These are phyloP conservation scores for Stratiomys singularior DNA, from an alignment of 2,888 invertebrate species.

Conservation along the genomic window DNA sequence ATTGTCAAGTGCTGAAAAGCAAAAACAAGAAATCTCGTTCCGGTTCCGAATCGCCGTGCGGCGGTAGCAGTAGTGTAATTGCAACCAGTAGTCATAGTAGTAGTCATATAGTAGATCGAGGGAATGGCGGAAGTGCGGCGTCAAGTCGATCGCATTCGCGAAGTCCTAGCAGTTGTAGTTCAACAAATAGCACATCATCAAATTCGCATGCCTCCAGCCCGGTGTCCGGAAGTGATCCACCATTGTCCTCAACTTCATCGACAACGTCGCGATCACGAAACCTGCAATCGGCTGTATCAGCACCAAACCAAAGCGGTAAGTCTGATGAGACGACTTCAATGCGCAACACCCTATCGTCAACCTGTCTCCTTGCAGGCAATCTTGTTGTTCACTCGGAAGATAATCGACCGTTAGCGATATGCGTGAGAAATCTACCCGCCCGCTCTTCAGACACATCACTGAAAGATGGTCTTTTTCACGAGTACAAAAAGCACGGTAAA, in stretches of 20 bases:
- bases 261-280: slow-evolving; percentile 64
- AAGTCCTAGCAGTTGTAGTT: slow-evolving; percentile 66
- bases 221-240: slow-evolving; percentile 61
- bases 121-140: slow-evolving; percentile 66
- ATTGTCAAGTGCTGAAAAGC: slow-evolving; percentile 59
- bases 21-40: slow-evolving; percentile 66
- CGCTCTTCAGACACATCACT: slow-evolving; percentile 93
- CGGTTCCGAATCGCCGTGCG: slow-evolving; percentile 68
- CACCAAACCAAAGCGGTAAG: slow-evolving; percentile 54
- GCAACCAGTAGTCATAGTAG: slow-evolving; percentile 55
- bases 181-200: slow-evolving; percentile 64
- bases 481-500: slow-evolving; percentile 98
- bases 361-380: slow-evolving; percentile 55
- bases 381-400: slow-evolving; percentile 66
- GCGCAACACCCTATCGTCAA: too few relatives aligned
- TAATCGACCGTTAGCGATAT: slow-evolving; percentile 85
- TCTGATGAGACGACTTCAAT: neutral
- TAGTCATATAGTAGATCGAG: slow-evolving; percentile 55
- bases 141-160: slow-evolving; percentile 70
- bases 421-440: slow-evolving; percentile 89
- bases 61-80: slow-evolving; percentile 62
- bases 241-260: slow-evolving; percentile 54
- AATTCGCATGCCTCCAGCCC: slow-evolving; percentile 66
- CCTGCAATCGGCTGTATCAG: slow-evolving; percentile 68
- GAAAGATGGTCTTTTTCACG: slow-evolving; percentile 97